Evolutionary conservation across 1,140 invertebrate genomes (phyloP), one percentile per base, ranked within the genome.

Genomic region (Procambarus virginalis): DNA sequence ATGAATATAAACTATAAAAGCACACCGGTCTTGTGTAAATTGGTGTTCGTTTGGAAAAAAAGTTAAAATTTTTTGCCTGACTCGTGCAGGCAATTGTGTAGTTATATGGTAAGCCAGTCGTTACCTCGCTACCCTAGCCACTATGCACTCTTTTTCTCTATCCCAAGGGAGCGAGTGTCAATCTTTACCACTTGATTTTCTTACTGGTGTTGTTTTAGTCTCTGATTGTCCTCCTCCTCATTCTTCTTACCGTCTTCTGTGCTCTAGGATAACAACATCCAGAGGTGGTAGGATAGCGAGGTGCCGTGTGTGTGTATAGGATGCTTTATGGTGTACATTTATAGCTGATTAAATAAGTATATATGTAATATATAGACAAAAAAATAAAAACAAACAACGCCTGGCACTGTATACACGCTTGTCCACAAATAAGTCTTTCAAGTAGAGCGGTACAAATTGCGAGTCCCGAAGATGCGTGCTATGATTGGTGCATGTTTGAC

Each of bases 271-370:
- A 10, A 1, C 46, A 10, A 34, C 3, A 46, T 10, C 12, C 73
- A 22, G 4, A 48, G 85, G 78, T 55, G 14, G 60, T 34, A 55
- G 77, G 86, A 48, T 55, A 55, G 86, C 86, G 79, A 82, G 78
- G 86, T 75, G 73, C 46, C 70, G n/a, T 73, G 84, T 55, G 68
- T 86, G 73, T 85, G 84, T 86, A 51, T 86, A 86, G 84, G 78
- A 70, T 82, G 86, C 86, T 88, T 88, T 55, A 79, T 88, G 86
- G 64, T 88, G 86, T 88, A 88, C 86, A 88, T 78, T 81, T 70
- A 88, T 88, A 88, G 86, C 60, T 88, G 79, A 81, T 81, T 86
- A 80, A 60, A 68, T 79, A 86, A 86, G 73, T 86, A 76, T 78
- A 79, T 86, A 86, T 76, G 51, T 86, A 60, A 68, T 34, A 68